These are phyloP conservation scores for Brachionus plicatilis DNA, from an alignment of 1,140 invertebrate species.

Conservation along the genomic window DNA sequence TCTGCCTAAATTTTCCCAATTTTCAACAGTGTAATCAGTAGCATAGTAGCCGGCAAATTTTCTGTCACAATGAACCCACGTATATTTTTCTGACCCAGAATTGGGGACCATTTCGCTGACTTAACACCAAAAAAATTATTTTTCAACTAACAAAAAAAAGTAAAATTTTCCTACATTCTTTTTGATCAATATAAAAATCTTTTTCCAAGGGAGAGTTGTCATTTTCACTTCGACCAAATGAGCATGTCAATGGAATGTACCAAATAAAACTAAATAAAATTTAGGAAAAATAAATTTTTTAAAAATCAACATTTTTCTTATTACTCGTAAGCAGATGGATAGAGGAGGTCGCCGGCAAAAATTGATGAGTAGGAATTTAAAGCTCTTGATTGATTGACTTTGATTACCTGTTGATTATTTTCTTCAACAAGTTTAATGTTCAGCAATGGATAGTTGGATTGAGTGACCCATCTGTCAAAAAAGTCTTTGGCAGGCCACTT, in stretches of 20 bases:
- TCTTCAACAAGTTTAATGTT: neutral
- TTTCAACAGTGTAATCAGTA: constrained; percentile 16
- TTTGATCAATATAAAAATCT: constrained; percentile 10
- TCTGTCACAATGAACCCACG: constrained; percentile 9
- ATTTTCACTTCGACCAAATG: constrained; percentile 24
- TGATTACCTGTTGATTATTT: neutral
- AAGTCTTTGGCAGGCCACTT: constrained; percentile 19
- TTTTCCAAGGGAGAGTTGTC: neutral
- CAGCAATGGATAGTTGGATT: constrained; percentile 28
- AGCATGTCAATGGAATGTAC: constrained; percentile 39
- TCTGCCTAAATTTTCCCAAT: constrained; percentile 15
- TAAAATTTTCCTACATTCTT: neutral
- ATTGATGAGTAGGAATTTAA: constrained; percentile 5
- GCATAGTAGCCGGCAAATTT: constrained; percentile 34
- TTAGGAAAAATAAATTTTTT: neutral
- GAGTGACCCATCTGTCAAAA: constrained; percentile 26
- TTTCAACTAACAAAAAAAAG: neutral
- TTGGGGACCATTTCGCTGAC: neutral
- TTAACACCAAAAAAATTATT: neutral
- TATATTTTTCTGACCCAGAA: neutral
- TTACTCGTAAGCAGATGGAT: constrained; percentile 36
- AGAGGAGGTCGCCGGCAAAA: constrained; percentile 26
- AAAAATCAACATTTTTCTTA: neutral
- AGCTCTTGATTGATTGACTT: constrained; percentile 2
- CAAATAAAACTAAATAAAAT: constrained; percentile 3